Conservation (phyloP, 2,888 invertebrate genomes). For the Clostera curtula region DNA sequence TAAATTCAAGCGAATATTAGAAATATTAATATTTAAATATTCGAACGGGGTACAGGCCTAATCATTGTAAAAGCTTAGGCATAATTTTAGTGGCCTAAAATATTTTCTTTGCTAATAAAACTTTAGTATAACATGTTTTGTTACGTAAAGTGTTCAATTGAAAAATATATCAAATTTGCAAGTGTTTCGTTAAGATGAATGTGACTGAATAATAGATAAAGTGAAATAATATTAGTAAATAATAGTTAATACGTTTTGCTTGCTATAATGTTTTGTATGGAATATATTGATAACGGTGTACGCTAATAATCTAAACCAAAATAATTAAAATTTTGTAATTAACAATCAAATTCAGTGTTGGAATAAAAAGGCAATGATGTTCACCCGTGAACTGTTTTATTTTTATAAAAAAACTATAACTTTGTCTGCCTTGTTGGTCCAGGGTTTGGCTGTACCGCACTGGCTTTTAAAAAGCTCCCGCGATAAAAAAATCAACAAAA, state of each 20-base stretch:
- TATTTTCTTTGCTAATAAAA: slow-evolving; percentile 9
- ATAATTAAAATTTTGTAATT: too few species aligned
- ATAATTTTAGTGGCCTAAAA: slow-evolving; percentile 13
- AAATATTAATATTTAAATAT: too few species aligned
- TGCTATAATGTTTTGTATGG: slow-evolving; percentile 21
- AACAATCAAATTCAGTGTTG: too few species aligned
- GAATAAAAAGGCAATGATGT: too few species aligned
- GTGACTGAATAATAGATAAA: slow-evolving; percentile 67
- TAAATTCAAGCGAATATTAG: too few species aligned
- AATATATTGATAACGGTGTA: slow-evolving; percentile 10
- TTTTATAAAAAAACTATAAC: too few species aligned
- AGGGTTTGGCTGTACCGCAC: too few species aligned
- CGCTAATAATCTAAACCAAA: slow-evolving; percentile 15
- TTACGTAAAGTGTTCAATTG: slow-evolving; percentile 46
- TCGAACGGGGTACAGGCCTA: too few species aligned
- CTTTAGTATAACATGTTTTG: slow-evolving; percentile 17
- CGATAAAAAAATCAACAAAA: too few species aligned
- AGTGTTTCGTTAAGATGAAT: slow-evolving; percentile 62
- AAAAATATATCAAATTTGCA: slow-evolving; percentile 42
- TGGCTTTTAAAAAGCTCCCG: too few species aligned
- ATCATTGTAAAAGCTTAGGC: slow-evolving; percentile 2
- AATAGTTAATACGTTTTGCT: slow-evolving; percentile 27
- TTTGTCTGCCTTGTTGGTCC: too few species aligned
- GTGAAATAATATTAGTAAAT: slow-evolving; percentile 21
- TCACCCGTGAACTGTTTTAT: too few species aligned